phyloP scores from a whole-genome alignment of 2,888 invertebrate species.

The Drosophila monieri region DNA sequence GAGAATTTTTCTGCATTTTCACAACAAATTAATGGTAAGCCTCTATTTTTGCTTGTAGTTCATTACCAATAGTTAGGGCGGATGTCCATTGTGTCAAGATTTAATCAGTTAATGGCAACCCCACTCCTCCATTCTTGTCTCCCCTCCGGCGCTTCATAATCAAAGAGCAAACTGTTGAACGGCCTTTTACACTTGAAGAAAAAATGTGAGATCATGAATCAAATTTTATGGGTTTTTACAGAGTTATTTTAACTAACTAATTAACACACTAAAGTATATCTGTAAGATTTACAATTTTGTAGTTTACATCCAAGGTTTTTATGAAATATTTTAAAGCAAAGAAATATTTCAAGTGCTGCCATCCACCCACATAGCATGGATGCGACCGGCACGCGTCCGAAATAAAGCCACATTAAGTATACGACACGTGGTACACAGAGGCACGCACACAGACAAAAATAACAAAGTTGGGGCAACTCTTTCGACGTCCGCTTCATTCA shows the following conservation, averaged over 20 bases:
- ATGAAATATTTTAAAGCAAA: neutral
- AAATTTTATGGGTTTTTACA: too few species aligned
- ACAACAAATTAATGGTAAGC: neutral
- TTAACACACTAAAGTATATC: too few species aligned
- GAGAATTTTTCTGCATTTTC: neutral
- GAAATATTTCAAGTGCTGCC: constrained; percentile 12
- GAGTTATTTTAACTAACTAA: too few species aligned
- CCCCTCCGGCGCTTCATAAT: neutral
- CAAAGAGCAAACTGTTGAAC: constrained; percentile 18
- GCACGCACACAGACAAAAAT: constrained; percentile 52
- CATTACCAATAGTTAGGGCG: constrained; percentile 1
- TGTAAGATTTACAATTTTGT: too few species aligned
- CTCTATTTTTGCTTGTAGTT: neutral
- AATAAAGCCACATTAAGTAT: constrained; percentile 73
- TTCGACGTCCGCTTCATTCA: constrained; percentile 66
- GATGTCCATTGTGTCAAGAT: constrained; percentile 5
- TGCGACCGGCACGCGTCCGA: constrained; percentile 60
- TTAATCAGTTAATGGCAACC: constrained; percentile 22
- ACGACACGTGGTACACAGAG: constrained; percentile 63
- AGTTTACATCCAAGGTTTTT: neutral
- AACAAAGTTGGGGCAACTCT: constrained; percentile 60
- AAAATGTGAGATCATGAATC: neutral
- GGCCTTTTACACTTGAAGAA: neutral
- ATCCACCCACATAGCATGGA: constrained; percentile 16
- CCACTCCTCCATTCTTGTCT: neutral